Conservation (phyloP, 2,113 vertebrate genomes). For the Glaucidium brasilianum region DNA sequence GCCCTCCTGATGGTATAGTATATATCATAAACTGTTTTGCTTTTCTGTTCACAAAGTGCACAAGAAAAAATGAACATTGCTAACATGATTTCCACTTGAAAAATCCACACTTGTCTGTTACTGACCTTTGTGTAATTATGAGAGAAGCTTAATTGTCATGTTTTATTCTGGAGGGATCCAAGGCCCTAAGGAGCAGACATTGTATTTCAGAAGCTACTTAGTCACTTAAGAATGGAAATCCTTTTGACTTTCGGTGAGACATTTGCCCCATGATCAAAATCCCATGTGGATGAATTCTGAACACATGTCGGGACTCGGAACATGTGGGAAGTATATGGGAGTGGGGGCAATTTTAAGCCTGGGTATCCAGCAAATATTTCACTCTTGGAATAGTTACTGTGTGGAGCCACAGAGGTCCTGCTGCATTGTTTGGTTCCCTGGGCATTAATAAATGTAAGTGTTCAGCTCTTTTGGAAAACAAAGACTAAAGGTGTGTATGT, state of each 20-base stretch:
- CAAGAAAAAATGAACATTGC: not conserved
- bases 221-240: not conserved
- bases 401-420: not conserved
- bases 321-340: not conserved
- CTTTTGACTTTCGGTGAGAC: not conserved
- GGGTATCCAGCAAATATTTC: not conserved
- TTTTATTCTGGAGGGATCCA: not conserved
- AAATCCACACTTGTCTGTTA: not conserved
- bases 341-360: not conserved
- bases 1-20: not conserved
- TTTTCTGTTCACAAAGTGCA: not conserved
- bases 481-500: not conserved
- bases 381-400: not conserved
- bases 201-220: constrained; percentile 11
- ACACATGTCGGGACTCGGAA: not conserved
- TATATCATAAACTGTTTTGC: not conserved
- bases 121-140: not conserved
- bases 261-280: not conserved
- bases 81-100: not conserved
- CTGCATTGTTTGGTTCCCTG: not conserved
- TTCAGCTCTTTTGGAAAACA: not conserved
- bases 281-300: not conserved
- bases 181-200: not conserved
- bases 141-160: not conserved
- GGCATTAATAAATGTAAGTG: not conserved